Percentiles rank a stretch among this genome's conserved stretches.
phyloP scores from a whole-genome alignment of 2,888 invertebrate genomes.

The Synanthedon tipuliformis region DNA sequence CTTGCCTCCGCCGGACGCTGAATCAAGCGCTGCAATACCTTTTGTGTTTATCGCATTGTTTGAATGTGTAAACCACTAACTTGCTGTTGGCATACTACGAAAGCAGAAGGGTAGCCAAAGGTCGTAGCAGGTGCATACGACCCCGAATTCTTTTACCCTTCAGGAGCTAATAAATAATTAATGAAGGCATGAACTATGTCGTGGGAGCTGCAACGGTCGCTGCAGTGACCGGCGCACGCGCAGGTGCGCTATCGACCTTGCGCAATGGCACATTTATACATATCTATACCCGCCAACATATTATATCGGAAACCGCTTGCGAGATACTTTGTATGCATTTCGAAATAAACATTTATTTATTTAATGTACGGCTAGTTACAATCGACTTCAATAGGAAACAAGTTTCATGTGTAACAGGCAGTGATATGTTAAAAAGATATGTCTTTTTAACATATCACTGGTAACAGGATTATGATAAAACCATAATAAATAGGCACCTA shows the following conservation, averaged over 20 bases:
- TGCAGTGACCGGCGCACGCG: constrained; percentile 36
- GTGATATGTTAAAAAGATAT: too few species aligned
- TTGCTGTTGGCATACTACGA: constrained; percentile 3
- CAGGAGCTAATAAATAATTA: constrained; percentile 33
- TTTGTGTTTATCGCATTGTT: constrained; percentile 12
- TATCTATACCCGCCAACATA: constrained; percentile 44
- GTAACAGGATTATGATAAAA: neutral
- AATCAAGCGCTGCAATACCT: constrained; percentile 41
- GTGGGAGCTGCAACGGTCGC: constrained; percentile 53
- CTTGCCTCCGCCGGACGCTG: constrained; percentile 31
- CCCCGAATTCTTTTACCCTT: constrained; percentile 25
- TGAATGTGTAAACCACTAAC: neutral
- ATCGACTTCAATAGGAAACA: neutral
- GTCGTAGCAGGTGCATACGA: constrained; percentile 26
- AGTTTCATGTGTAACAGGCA: neutral
- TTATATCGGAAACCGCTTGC: constrained; percentile 53
- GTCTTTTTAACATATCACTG: too few species aligned
- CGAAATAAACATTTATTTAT: constrained; percentile 23
- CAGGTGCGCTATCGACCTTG: constrained; percentile 60
- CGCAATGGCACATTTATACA: constrained; percentile 51
- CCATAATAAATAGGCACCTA: neutral
- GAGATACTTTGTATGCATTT: constrained; percentile 48
- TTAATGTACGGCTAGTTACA: neutral
- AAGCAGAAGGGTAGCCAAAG: constrained; percentile 13
- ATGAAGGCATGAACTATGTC: constrained; percentile 25